Conservation (phyloP, 2,888 invertebrate species). For the Ennomos fuscantarius region DNA sequence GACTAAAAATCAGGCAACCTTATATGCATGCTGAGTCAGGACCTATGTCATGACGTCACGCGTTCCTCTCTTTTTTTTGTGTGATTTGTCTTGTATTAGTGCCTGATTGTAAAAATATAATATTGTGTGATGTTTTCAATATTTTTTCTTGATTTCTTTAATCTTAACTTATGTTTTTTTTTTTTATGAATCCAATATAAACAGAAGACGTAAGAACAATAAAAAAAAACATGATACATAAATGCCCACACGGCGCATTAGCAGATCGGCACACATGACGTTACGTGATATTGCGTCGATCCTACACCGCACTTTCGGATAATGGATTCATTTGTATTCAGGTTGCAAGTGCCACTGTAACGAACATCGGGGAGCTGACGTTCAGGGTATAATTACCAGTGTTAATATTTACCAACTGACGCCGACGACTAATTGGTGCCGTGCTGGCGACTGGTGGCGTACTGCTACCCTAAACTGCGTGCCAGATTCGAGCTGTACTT, state of each 20-base stretch:
- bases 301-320: conserved; percentile 75
- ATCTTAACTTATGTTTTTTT: too few relatives aligned
- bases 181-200: too few relatives aligned
- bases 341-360: conserved; percentile 78
- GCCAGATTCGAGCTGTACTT: conserved; percentile 21
- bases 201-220: neutral
- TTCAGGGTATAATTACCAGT: conserved; percentile 80
- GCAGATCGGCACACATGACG: conserved; percentile 55
- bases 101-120: too few relatives aligned
- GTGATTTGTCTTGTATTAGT: too few relatives aligned
- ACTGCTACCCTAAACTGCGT: conserved; percentile 55
- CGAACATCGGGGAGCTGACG: conserved; percentile 81
- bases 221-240: conserved; percentile 32
- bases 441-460: conserved; percentile 48
- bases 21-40: too few relatives aligned
- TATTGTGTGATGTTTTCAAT: too few relatives aligned
- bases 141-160: too few relatives aligned
- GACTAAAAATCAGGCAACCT: too few relatives aligned
- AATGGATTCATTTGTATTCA: conserved; percentile 84
- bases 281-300: conserved; percentile 71
- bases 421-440: conserved; percentile 76
- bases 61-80: too few relatives aligned
- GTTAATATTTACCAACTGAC: conserved; percentile 84
- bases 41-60: too few relatives aligned
- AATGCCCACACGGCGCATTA: conserved; percentile 47